Percentiles rank a stretch among this genome's conserved stretches.
Evolutionary conservation across 2,113 vertebrate genomes (phyloP).

Genomic region (Mesembrinibis cayennensis): DNA sequence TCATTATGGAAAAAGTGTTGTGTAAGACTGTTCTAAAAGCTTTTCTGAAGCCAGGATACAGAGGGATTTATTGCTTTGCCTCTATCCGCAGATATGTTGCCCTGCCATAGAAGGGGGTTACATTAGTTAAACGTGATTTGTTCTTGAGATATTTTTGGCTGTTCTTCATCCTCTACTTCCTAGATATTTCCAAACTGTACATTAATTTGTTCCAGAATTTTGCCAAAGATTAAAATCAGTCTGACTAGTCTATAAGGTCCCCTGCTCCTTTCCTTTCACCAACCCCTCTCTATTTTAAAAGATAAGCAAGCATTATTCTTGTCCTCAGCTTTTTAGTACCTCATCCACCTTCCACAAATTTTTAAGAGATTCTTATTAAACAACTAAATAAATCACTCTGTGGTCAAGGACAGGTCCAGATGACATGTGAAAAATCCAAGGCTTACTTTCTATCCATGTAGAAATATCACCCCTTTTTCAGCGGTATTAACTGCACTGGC

Average conservation of each 20-base stretch:
- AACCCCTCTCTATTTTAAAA: neutral
- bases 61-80: neutral
- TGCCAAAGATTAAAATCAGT: neutral
- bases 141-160: neutral
- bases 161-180: neutral
- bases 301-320: neutral
- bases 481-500: neutral
- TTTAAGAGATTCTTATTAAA: neutral
- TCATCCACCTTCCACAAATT: neutral
- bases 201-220: constrained; percentile 3
- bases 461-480: neutral
- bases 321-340: neutral
- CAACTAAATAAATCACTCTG: neutral
- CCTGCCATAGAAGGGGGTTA: neutral
- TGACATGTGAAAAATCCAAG: neutral
- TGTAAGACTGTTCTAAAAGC: neutral
- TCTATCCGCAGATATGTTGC: neutral
- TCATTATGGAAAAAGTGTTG: neutral
- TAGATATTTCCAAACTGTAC: neutral
- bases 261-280: neutral
- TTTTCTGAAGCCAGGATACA: neutral
- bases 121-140: neutral
- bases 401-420: neutral
- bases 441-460: neutral
- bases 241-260: neutral